Base-by-base conservation (phyloP, 1,140 invertebrate species). In the Delia radicum region DNA sequence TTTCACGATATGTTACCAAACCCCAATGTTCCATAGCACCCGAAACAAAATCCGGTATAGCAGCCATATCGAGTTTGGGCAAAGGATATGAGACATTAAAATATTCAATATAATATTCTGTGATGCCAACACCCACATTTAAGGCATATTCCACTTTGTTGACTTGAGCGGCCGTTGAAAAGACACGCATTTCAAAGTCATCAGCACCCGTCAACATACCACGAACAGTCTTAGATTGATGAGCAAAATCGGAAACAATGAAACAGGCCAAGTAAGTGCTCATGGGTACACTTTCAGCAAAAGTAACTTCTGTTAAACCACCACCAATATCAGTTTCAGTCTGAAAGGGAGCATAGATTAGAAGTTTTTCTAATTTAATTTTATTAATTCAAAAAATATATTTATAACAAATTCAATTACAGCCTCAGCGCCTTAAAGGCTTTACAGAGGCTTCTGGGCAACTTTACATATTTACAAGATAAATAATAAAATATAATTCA, bases 11-110 rank as follows among this genome's bases (percentile, higher is more conserved):
- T 2, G 94, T 95, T 1, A 96, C 91, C 1, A 95, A 86, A 28
- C 94, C 94, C 94, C 96, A 98, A 87, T 98, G 96, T 87, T 98
- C 97, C 92, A 98, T 98, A 0, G 96, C 96, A 7, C 95, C 96
- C 2, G 96, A 95, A 0, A 94, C 93, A 89, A 98, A 98, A 87
- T 98, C 96, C 5, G 96, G 96, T 78, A 98, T 95, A 13, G 94
- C 95, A 76, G 95, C 94, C 91, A 98, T 91, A 88, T 98, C 95
- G 81, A 96, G 85, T 89, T 96, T 96, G 26, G 94, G 94, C 28
- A 97, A 86, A 10, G 96, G 95, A 88, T 96, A 98, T 31, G 90
- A 85, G 65, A 96, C 91, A 76, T 91, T 88, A 86, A 98, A 98
- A 83, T 96, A 95, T 24, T 95, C 88, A 37, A 94, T 93, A 85